Base-by-base conservation (phyloP, 1,140 invertebrate genomes). In the Notospermus geniculatus region DNA sequence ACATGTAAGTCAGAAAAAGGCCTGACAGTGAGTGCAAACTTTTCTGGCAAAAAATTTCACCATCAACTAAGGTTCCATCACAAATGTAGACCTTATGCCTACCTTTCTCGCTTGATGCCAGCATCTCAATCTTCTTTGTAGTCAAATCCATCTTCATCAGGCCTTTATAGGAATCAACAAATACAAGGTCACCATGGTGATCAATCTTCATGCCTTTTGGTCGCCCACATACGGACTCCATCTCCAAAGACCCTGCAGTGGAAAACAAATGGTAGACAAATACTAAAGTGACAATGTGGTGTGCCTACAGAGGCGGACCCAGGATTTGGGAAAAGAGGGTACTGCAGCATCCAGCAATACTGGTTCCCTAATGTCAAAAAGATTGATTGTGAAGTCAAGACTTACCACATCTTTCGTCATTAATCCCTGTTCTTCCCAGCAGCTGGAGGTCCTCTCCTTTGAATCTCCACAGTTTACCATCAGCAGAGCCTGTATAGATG, bases 151-250 rank as follows among this genome's bases (percentile, higher is more conserved):
- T 85, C 78, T 87, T 88, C 71, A 87, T 89, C 59, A 93, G 83
- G 25, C 92, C 92, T 75, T 88, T 85, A 76, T 93, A 93, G 11
- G 88, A 84, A 84, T 95, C 91, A 39, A 83, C 84, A 19, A 89
- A 87, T 82, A 87, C 87, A 13, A 93, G 71, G 45, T 81, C 79
- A n/a, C 88, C 89, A 65, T 85, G 83, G 29, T 84, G 84, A 75
- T 89, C 87, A 75, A 92, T 88, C 63, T 82, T 79, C 64, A 95
- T 81, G 39, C 91, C 91, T 2, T 93, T 80, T 9, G 90, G 89
- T 66, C 91, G 83, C 5, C 91, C 91, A 84, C 91, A 93, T 19
- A 63, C 36, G 23, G 71, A 68, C 60, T 73, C 73, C 30, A 69
- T 25, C 7, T 68, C 62, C 54, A 65, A 70, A 25, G 57, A 58